A percentile compares a stretch with the other conserved stretches of the same genome.
phyloP scores from a whole-genome alignment of 1,140 invertebrate genomes.

The Drosophila simulans region DNA sequence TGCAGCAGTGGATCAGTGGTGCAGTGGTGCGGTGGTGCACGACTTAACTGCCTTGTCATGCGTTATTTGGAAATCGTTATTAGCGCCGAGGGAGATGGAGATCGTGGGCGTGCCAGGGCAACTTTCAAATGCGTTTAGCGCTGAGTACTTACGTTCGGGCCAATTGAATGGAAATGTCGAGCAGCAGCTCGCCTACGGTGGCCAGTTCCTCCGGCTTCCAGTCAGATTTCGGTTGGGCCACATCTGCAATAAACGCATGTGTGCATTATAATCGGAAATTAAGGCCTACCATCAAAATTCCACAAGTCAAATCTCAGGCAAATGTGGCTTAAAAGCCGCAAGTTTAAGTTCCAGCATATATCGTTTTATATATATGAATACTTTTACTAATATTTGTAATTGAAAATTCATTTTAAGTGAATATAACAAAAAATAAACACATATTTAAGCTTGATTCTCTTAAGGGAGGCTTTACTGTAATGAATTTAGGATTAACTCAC shows the following conservation, averaged over 20 bases:
- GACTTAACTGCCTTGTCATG: constrained; percentile 67
- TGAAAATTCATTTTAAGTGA: too few relatives aligned
- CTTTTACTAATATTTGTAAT: too few relatives aligned
- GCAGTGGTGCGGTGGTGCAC: constrained; percentile 31
- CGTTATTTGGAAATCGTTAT: constrained; percentile 66
- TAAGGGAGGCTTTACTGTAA: neutral
- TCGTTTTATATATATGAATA: too few relatives aligned
- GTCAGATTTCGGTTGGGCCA: constrained; percentile 89
- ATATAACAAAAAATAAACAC: too few relatives aligned
- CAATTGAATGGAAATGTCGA: constrained; percentile 93
- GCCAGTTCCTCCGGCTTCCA: constrained; percentile 93
- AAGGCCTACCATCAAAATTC: neutral
- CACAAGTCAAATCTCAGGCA: neutral
- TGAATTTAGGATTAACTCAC: constrained; percentile 86
- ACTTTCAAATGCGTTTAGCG: constrained; percentile 67
- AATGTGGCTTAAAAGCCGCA: neutral
- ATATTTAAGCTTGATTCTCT: too few relatives aligned
- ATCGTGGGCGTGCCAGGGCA: constrained; percentile 63
- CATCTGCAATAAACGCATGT: constrained; percentile 85
- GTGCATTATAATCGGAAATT: neutral
- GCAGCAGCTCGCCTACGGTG: constrained; percentile 92
- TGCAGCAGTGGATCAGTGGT: constrained; percentile 24
- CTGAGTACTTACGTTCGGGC: constrained; percentile 91
- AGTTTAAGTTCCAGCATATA: neutral
- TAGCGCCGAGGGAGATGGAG: constrained; percentile 42